Conservation (phyloP, 2,113 vertebrate species). For the Lichenostomus cassidix region DNA sequence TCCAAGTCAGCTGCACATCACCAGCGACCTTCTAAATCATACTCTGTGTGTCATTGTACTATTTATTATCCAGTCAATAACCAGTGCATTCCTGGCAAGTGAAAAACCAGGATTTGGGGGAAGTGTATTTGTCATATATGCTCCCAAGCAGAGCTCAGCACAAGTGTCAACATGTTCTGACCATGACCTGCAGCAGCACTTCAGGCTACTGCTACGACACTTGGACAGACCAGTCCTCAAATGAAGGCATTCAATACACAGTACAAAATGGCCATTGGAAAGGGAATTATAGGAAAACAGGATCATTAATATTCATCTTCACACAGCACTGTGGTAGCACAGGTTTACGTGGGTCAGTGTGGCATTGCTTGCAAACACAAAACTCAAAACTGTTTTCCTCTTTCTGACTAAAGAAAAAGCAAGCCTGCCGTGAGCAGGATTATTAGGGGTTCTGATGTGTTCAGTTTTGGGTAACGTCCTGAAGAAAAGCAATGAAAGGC, state of each 20-base stretch:
- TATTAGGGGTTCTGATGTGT: not conserved
- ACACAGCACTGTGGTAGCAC: not conserved
- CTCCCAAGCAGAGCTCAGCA: not conserved
- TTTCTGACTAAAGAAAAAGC: fast-evolving
- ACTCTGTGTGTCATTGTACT: fast-evolving
- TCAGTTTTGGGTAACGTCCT: not conserved
- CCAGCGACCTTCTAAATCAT: not conserved
- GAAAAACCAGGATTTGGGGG: not conserved
- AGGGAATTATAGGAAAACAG: not conserved
- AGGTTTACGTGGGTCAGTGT: fast-evolving
- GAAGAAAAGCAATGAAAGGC: not conserved
- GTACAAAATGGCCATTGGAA: fast-evolving
- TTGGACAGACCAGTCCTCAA: fast-evolving
- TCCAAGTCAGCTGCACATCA: not conserved
- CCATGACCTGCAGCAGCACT: fast-evolving
- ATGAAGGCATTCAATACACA: fast-evolving
- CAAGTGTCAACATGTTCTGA: not conserved
- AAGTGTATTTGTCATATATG: fast-evolving
- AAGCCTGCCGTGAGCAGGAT: not conserved
- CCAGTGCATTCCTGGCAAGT: not conserved
- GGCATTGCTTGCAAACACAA: not conserved
- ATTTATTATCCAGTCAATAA: not conserved
- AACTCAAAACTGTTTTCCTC: not conserved
- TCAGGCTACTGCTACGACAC: not conserved
- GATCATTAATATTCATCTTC: not conserved